phyloP scores from a whole-genome alignment of 2,113 vertebrate genomes.

The Ifrita kowaldi region DNA sequence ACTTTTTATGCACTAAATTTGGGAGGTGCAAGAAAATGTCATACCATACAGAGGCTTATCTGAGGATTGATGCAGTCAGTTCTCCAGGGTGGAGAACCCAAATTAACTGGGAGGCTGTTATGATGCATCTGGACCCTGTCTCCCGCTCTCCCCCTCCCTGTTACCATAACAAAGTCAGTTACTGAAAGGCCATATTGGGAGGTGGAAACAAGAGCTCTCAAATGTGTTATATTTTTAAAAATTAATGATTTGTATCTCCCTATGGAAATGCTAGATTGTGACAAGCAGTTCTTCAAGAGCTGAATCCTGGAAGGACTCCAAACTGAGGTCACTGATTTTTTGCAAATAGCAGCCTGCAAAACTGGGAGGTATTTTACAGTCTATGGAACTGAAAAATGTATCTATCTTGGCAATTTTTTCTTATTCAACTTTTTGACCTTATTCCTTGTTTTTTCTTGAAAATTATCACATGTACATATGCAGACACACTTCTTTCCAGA shows the following conservation, averaged over 20 bases:
- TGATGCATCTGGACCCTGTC: background rate
- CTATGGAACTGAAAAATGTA: background rate
- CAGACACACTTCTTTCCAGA: background rate
- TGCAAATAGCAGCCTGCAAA: background rate
- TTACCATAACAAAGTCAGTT: slow-evolving; percentile 18
- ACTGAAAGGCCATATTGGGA: slow-evolving; percentile 38
- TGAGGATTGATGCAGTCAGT: background rate
- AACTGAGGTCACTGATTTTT: background rate
- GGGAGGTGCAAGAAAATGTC: background rate
- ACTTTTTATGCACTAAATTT: background rate
- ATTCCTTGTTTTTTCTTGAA: background rate
- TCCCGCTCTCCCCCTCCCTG: background rate
- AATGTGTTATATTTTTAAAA: slow-evolving; percentile 53
- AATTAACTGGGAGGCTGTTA: background rate
- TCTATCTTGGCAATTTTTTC: background rate
- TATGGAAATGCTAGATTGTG: slow-evolving; percentile 45
- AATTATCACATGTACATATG: background rate
- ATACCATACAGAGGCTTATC: background rate
- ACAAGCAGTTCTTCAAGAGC: slow-evolving; percentile 52
- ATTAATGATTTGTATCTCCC: slow-evolving; percentile 55
- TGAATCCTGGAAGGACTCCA: slow-evolving; percentile 57
- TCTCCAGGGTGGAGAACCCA: background rate
- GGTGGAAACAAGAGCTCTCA: slow-evolving; percentile 23
- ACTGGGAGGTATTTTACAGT: background rate
- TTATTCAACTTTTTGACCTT: slow-evolving; percentile 20